Conservation (phyloP, 1,140 invertebrate genomes). For the Trachymyrmex septentrionalis region DNA sequence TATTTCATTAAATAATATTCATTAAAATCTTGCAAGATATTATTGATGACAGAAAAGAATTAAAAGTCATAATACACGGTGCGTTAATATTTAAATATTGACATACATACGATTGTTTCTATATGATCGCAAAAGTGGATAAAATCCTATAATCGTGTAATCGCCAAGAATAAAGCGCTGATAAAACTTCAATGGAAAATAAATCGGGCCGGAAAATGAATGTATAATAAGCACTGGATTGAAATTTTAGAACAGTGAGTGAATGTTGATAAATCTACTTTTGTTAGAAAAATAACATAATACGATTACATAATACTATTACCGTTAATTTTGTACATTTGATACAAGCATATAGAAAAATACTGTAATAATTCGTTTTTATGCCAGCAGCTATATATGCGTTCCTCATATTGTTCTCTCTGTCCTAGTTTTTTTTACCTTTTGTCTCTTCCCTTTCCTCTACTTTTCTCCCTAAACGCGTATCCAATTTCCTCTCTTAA, state of each 20-base stretch:
- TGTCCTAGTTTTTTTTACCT: background rate
- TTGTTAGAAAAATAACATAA: conserved; percentile 4
- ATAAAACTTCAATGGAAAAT: conserved; percentile 5
- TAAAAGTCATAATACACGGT: background rate
- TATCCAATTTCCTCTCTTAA: conserved; percentile 15
- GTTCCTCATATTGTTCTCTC: conserved; percentile 3
- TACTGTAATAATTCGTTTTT: background rate
- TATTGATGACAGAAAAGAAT: background rate
- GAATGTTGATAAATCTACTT: conserved; percentile 14
- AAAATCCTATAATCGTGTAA: background rate
- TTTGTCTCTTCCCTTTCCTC: background rate
- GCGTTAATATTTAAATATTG: background rate
- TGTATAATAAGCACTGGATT: background rate
- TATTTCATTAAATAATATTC: background rate
- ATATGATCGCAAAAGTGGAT: background rate
- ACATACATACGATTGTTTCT: background rate
- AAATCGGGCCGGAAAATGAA: background rate
- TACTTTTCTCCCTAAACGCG: conserved; percentile 22
- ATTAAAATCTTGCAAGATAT: conserved; percentile 3
- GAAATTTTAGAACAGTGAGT: conserved; percentile 10
- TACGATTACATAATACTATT: background rate
- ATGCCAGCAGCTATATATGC: conserved; percentile 36
- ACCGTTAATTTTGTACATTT: background rate
- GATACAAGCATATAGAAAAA: background rate
- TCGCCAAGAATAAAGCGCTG: background rate